phyloP scores from a whole-genome alignment of 2,113 vertebrate genomes.

The Trichomycterus rosablanca region DNA sequence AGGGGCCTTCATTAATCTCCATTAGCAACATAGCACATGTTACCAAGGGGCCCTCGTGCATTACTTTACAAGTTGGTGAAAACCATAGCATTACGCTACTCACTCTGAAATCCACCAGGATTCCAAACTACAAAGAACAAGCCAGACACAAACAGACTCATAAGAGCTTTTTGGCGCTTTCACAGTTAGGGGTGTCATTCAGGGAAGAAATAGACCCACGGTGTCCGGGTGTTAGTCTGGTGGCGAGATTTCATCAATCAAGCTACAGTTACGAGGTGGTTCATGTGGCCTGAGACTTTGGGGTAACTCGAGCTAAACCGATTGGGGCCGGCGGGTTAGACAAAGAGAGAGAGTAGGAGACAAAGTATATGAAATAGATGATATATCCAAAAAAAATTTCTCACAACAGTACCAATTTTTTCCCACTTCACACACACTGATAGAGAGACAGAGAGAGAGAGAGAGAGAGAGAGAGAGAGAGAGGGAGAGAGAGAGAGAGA shows the following conservation, averaged over 20 bases:
- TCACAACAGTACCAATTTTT: too few relatives aligned
- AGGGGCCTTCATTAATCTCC: conserved; percentile 47
- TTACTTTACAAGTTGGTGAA: conserved; percentile 36
- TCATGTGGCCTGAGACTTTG: neutral
- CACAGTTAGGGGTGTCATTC: conserved; percentile 31
- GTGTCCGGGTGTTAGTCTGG: conserved; percentile 12
- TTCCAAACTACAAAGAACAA: conserved; percentile 20
- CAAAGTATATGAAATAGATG: too few relatives aligned
- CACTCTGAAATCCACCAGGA: conserved; percentile 19
- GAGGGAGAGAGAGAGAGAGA: too few relatives aligned
- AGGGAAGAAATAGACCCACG: conserved; percentile 20
- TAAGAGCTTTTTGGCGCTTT: conserved; percentile 2
- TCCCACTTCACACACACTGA: neutral
- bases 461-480: too few relatives aligned
- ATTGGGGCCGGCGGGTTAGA: too few relatives aligned
- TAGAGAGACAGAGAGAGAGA: neutral
- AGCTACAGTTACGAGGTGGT: conserved; percentile 22
- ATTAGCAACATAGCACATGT: conserved; percentile 29
- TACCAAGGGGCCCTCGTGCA: conserved; percentile 27
- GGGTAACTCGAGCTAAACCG: conserved; percentile 24
- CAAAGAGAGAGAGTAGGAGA: neutral
- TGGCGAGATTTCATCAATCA: conserved; percentile 31
- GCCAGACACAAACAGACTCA: conserved; percentile 17
- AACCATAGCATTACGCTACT: conserved; percentile 31
- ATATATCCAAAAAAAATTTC: too few relatives aligned